Conservation (phyloP, 1,140 invertebrate genomes). For the Antheraea pernyi region DNA sequence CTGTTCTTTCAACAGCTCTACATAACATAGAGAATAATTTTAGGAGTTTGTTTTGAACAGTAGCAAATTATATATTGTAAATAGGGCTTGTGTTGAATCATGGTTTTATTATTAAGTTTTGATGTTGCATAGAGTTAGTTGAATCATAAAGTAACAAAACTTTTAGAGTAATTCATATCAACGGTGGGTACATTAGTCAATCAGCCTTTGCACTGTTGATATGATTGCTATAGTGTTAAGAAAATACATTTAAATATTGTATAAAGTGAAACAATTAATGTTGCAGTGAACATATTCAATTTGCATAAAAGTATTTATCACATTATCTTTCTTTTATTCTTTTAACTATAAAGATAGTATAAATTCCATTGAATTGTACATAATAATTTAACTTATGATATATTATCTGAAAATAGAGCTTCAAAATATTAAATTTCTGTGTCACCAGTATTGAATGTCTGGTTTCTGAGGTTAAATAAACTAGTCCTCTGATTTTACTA, state of each 20-base stretch:
- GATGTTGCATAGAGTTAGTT: neutral
- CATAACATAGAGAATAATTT: conserved; percentile 68
- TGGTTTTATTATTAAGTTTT: neutral
- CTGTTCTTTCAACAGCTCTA: conserved; percentile 55
- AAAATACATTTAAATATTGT: neutral
- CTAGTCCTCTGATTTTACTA: too few relatives aligned
- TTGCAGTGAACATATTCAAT: neutral
- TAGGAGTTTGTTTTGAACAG: conserved; percentile 65
- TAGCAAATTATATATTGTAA: neutral
- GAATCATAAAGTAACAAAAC: conserved; percentile 18
- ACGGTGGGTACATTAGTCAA: too few relatives aligned
- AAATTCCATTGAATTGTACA: too few relatives aligned
- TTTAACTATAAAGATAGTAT: neutral
- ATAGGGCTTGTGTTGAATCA: conserved; percentile 2
- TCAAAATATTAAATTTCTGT: too few relatives aligned
- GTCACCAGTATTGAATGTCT: too few relatives aligned
- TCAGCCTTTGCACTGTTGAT: neutral
- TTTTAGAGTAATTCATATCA: neutral
- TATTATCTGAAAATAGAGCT: too few relatives aligned
- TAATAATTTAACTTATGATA: too few relatives aligned
- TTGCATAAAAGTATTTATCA: too few relatives aligned
- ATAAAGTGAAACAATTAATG: neutral
- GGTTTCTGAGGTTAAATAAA: too few relatives aligned
- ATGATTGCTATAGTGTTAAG: neutral
- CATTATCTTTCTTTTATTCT: neutral